Evolutionary conservation across 1,140 invertebrate species (phyloP).

Genomic region (Drosophila mayri): DNA sequence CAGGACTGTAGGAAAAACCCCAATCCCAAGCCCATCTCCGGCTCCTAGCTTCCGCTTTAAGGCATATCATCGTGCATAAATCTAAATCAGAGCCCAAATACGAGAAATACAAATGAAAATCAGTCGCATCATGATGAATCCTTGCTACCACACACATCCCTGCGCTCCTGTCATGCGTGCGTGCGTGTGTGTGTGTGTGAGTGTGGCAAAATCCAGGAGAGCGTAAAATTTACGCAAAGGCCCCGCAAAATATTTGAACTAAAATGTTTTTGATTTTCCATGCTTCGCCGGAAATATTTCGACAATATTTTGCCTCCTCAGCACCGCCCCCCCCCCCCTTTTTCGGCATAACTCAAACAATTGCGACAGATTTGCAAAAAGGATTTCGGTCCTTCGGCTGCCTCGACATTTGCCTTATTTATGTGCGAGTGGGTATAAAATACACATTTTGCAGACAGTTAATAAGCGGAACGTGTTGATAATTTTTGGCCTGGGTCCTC

Average conservation of each 20-base stretch:
- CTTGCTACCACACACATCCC: slow-evolving; percentile 28
- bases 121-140: slow-evolving; percentile 61
- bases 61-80: slow-evolving; percentile 68
- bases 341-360: slow-evolving; percentile 54
- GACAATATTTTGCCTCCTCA: slow-evolving; percentile 52
- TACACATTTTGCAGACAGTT: slow-evolving; percentile 44
- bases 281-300: slow-evolving; percentile 53
- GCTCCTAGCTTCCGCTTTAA: slow-evolving; percentile 58
- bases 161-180: neutral
- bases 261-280: slow-evolving; percentile 56
- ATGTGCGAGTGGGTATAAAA: slow-evolving; percentile 28
- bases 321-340: neutral
- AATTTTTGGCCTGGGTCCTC: slow-evolving; percentile 53
- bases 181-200: neutral
- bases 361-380: slow-evolving; percentile 62
- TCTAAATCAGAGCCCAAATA: slow-evolving; percentile 68
- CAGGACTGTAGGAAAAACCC: slow-evolving; percentile 8
- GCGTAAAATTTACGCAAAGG: slow-evolving; percentile 60
- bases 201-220: slow-evolving; percentile 41
- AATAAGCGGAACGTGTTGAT: slow-evolving; percentile 75
- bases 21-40: slow-evolving; percentile 11
- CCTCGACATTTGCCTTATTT: slow-evolving; percentile 51
- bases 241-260: slow-evolving; percentile 47
- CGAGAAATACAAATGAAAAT: slow-evolving; percentile 68
- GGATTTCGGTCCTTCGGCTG: slow-evolving; percentile 29